Evolutionary conservation across 1,140 invertebrate species (phyloP), one percentile per base, ranked within the genome.

Genomic region (Drosophila jambulina): DNA sequence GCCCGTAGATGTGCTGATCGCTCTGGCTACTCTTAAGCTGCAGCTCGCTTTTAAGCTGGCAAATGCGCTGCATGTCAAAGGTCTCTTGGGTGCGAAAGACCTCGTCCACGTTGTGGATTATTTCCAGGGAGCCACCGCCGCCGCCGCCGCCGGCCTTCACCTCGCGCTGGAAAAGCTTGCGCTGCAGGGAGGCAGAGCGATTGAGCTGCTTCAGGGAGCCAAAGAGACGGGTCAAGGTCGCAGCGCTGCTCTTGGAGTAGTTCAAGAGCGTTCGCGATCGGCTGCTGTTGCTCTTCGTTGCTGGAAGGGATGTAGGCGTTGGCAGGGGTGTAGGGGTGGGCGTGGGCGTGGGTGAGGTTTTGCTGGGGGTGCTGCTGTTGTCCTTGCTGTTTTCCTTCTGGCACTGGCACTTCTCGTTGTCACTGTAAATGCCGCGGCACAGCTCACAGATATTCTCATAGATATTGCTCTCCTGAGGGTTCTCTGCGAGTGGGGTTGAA

Each of bases 381-480:
- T 51, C 27, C 32, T 34, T 34, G 19, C 2, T 53, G 12, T 36
- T 36, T 25, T 56, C 53, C 19, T 38, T 56, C 2, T 70, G 58
- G 34, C 85, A 90, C 9, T 56, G 42, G 6, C 85, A 90, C 13
- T 64, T 64, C 15, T 90, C 85, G 42, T 68, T 79, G 34, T 90
- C 85, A 46, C 82, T 91, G 58, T 90, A 90, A 43, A 91, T 85
- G 34, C 75, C 71, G 15, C 85, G 86, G 5, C 85, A 90, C 9
- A 67, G 34, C 29, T 90, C 82, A 57, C 91, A 92, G 34, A 92
- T 83, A 51, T 92, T 92, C 54, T 92, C 91, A 61, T 92, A 92
- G 23, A 90, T 90, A 10, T 90, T 90, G n/a, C 53, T 49, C 9
- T 86, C 78, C 32, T 27, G 32, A 3, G 17, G 23, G n/a, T 21